Evolutionary conservation across 2,797 vertebrate species (phyloP).

Genomic region (Tachyglossus aculeatus): DNA sequence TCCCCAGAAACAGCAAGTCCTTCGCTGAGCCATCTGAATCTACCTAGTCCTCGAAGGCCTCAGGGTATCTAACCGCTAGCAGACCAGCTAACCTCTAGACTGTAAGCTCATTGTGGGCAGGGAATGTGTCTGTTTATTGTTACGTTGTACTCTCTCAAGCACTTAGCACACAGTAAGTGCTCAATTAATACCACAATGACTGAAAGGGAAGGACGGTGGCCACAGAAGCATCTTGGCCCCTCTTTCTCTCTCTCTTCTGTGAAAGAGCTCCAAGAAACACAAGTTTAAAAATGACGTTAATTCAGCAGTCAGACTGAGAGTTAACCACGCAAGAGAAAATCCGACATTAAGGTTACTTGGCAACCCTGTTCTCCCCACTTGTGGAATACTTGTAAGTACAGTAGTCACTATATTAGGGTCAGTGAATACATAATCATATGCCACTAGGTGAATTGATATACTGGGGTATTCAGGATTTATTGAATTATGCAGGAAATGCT

Average conservation of each 20-base stretch:
- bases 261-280: background rate
- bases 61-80: background rate
- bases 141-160: too few relatives aligned
- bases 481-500: background rate
- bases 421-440: background rate
- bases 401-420: background rate
- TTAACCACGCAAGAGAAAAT: background rate
- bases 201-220: background rate
- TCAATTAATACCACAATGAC: too few relatives aligned
- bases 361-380: background rate
- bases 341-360: background rate
- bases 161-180: too few relatives aligned
- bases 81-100: background rate
- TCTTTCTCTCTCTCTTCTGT: background rate
- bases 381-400: background rate
- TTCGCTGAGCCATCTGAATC: background rate
- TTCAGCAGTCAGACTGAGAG: background rate
- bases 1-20: background rate
- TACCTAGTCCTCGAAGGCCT: background rate
- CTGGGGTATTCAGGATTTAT: background rate
- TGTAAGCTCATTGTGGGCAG: too few relatives aligned
- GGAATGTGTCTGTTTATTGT: too few relatives aligned
- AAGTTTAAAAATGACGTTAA: background rate
- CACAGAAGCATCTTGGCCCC: background rate
- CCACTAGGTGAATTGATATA: background rate